Base-by-base conservation (phyloP, 1,140 invertebrate genomes). In the Potamilus streckersoni region DNA sequence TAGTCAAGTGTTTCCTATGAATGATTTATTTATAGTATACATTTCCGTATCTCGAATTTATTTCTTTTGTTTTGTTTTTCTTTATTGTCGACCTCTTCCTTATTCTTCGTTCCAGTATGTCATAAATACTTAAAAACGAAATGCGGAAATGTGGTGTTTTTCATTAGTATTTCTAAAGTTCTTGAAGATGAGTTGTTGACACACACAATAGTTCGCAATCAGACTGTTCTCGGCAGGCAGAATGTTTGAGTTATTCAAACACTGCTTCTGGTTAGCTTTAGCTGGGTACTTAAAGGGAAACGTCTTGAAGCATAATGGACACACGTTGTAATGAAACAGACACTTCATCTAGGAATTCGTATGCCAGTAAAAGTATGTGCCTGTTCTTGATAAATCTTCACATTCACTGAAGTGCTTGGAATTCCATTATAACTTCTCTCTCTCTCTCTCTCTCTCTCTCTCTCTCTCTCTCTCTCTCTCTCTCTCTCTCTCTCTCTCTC, bases 381-480 rank as follows among this genome's bases (percentile, higher is more conserved):
- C 0, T 62, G 19, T 62, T 19, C 38, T 27, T 59, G 14, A 23
- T n/a, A 57, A 6, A 23, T 49, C 67, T n/a, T 59, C 31, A 5
- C 2, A n/a, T 19, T n/a, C 56, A 67, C 16, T 67, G 27, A 65
- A 67, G 19, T n/a, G 56, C 17, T 31, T 3, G 13, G 38, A 38
- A 31, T 67, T 55, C 16, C 49, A 49, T 12, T 49, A 67, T 67
- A 31, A 31, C 31, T 31, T 2, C 5, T 49, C 38, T 49, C 38
- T 49, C 38, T 49, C 38, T 49, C 38, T 49, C 38, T 49, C 38
- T 55, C 62, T 66, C 71, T 66, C 71, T 66, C 71, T 55, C 71
- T 73, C 62, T 66, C 71, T 73, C 61, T 66, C 71, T 65, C 71
- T 60, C 71, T 27, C 71, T 73, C 71, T 66, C 71, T 73, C 61